Conservation (phyloP, 2,797 vertebrate genomes). For the Eulemur mongoz region DNA sequence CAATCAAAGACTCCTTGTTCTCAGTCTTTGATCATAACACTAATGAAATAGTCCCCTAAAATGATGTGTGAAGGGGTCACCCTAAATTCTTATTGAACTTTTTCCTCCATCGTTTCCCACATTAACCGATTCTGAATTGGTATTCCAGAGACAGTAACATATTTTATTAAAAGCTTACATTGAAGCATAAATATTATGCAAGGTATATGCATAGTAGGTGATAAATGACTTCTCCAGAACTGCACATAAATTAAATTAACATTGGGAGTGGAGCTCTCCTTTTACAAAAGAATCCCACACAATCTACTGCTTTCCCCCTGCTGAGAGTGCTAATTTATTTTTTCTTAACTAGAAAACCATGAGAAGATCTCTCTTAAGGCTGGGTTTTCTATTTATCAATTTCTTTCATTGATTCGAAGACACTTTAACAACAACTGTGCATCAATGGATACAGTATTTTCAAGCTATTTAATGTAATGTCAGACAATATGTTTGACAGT, state of each 20-base stretch:
- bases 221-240: slow-evolving; percentile 70
- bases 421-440: slow-evolving; percentile 60
- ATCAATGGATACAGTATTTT: slow-evolving; percentile 73
- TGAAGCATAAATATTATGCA: slow-evolving; percentile 66
- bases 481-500: slow-evolving; percentile 61
- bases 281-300: slow-evolving; percentile 65
- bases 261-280: slow-evolving; percentile 56
- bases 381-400: slow-evolving; percentile 67
- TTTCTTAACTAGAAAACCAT: slow-evolving; percentile 69
- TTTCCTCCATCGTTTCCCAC: background rate
- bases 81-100: background rate
- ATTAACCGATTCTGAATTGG: background rate
- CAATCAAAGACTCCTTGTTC: background rate
- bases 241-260: slow-evolving; percentile 78
- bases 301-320: slow-evolving; percentile 63
- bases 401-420: slow-evolving; percentile 70
- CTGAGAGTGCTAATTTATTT: slow-evolving; percentile 79
- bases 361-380: slow-evolving; percentile 58
- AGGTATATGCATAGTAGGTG: slow-evolving; percentile 42
- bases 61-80: background rate
- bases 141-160: slow-evolving; percentile 24
- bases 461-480: slow-evolving; percentile 74
- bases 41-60: background rate
- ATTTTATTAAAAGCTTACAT: slow-evolving; percentile 57
- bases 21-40: slow-evolving; percentile 30